Conservation (phyloP, 2,113 vertebrate genomes). For the Zosterops hypoxanthus region DNA sequence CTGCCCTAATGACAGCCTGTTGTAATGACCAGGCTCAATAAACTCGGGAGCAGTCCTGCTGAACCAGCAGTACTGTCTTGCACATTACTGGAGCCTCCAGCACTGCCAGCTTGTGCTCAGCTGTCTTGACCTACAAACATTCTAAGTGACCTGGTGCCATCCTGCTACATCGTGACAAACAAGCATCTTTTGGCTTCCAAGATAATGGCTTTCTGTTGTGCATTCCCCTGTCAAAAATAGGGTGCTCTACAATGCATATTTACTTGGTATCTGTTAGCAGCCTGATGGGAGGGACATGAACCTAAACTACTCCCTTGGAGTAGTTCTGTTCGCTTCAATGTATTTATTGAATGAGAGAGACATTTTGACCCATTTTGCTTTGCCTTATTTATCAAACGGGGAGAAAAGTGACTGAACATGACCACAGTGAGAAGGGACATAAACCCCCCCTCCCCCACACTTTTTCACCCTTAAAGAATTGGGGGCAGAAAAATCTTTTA, state of each 20-base stretch:
- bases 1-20: conserved; percentile 22
- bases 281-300: not conserved
- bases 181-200: not conserved
- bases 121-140: not conserved
- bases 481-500: not conserved
- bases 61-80: conserved; percentile 22
- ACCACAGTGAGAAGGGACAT: not conserved
- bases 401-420: not conserved
- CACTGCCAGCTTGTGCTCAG: not conserved
- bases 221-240: not conserved
- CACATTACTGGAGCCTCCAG: not conserved
- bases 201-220: not conserved
- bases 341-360: not conserved
- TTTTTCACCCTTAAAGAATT: not conserved
- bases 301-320: not conserved
- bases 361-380: not conserved
- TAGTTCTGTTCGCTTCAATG: not conserved
- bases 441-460: not conserved
- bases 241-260: not conserved
- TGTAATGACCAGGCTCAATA: conserved; percentile 8
- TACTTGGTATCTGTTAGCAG: not conserved
- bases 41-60: not conserved
- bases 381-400: accelerated
- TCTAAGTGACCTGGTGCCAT: not conserved
- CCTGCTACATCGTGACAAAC: not conserved